Base-by-base conservation (phyloP, 2,797 vertebrate species). In the Lycodopsis pacificus region DNA sequence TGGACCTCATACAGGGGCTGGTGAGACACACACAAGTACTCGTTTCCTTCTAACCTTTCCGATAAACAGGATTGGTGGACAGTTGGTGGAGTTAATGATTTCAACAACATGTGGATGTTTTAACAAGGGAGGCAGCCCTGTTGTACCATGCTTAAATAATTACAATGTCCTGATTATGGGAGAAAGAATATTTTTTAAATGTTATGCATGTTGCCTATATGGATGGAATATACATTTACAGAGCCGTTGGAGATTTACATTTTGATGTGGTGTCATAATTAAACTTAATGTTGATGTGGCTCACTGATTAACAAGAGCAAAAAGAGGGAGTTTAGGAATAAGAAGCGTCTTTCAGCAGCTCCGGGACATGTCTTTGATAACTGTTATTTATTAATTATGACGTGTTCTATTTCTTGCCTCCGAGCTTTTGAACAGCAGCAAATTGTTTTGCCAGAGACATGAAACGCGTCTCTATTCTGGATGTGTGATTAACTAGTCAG, bases 1-100 rank as follows among this genome's bases (percentile, higher is more conserved):
- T 89, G 11, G 72, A 92, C 82, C 92, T 99, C 75, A 96, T 99
- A 70, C 95, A 94, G 79, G 92, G 94, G 85, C 96, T 96, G 97
- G 98, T 98, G 87, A 95, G 96, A 69, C 30, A 51, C 38, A 22
- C 46, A 1, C 46, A 48, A 17, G 36, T 36, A 36, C 36, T 36
- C 10, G 36, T 42, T 42, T 15, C 4, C 14, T 42, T 42, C 13
- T n/a, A n/a, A n/a, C n/a, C n/a, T n/a, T n/a, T n/a, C 42, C 11
- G 13, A 3, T 42, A 11, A 44, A 44, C 42, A 17, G 6, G 42
- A 44, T 17, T 44, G 15, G 15, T 17, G 5, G 42, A 44, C 3
- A 5, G 42, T 48, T 48, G 19, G 46, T 48, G 3, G 36, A 15
- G 5, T 17, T 48, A 20, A 48, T 20, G 46, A 44, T 13, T 42